These are phyloP conservation scores for Ormyrus rosae DNA, from an alignment of 2,888 invertebrate species.

Conservation along the genomic window DNA sequence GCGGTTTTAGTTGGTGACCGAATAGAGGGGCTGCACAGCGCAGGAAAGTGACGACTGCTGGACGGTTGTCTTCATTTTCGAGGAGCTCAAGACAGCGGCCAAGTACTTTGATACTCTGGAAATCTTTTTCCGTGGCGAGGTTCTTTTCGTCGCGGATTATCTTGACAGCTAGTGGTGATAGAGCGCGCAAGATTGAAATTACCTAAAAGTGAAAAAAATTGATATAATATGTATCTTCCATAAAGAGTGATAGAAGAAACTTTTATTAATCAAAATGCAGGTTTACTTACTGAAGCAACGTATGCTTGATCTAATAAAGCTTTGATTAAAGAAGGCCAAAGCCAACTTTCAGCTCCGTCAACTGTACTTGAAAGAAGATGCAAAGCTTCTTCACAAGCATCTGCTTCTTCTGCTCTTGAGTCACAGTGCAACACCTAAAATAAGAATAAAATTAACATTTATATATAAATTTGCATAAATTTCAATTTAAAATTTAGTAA, in stretches of 20 bases:
- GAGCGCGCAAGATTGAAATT: slow-evolving; percentile 65
- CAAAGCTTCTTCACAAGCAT: slow-evolving; percentile 69
- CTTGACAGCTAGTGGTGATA: slow-evolving; percentile 67
- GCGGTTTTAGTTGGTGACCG: slow-evolving; percentile 65
- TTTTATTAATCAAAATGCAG: not conserved
- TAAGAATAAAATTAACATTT: slow-evolving; percentile 7
- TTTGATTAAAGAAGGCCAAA: slow-evolving; percentile 70
- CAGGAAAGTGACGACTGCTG: slow-evolving; percentile 64
- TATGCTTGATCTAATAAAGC: slow-evolving; percentile 66
- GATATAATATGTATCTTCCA: not conserved
- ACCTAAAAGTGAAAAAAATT: slow-evolving; percentile 58
- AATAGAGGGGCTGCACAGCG: slow-evolving; percentile 66
- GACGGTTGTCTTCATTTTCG: slow-evolving; percentile 63
- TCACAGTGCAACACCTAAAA: slow-evolving; percentile 63
- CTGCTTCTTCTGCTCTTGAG: slow-evolving; percentile 63
- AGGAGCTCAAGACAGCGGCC: slow-evolving; percentile 68
- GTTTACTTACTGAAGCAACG: slow-evolving; percentile 62
- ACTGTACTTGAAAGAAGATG: slow-evolving; percentile 71
- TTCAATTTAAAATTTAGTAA: not conserved
- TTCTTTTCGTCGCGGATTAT: slow-evolving; percentile 63
- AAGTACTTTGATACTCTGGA: slow-evolving; percentile 67
- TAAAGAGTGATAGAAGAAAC: not conserved
- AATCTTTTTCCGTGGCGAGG: slow-evolving; percentile 63
- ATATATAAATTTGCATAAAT: slow-evolving; percentile 13
- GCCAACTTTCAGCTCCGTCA: slow-evolving; percentile 70